Percentiles rank a stretch among this genome's conserved stretches.
Evolutionary conservation across 2,888 invertebrate genomes (phyloP).

Genomic region (Zeuzera pyrina): DNA sequence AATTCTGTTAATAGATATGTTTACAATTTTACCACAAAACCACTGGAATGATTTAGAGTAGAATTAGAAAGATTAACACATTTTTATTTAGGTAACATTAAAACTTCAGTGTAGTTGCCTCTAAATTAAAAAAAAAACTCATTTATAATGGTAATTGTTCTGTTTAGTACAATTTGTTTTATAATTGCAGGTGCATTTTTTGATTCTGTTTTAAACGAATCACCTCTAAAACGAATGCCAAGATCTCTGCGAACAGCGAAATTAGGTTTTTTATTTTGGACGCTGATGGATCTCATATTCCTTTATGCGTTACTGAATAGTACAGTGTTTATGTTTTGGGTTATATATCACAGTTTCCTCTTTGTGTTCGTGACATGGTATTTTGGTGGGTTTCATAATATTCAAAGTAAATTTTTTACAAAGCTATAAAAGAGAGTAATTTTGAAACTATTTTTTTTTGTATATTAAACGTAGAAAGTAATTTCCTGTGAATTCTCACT

Average conservation of each 20-base stretch:
- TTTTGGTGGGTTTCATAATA: constrained; percentile 74
- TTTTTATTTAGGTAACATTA: no score
- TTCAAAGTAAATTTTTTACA: constrained; percentile 62
- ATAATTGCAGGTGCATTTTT: constrained; percentile 45
- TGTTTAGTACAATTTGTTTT: no score
- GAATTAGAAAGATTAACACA: no score
- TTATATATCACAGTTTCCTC: constrained; percentile 65
- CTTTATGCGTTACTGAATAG: constrained; percentile 52
- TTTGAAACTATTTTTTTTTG: no score
- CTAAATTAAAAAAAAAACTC: no score
- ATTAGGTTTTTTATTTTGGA: constrained; percentile 78
- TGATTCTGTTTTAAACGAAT: constrained; percentile 34
- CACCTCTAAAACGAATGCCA: constrained; percentile 31
- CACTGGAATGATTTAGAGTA: no score
- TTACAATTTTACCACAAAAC: no score
- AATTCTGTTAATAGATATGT: no score
- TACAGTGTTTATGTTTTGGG: constrained; percentile 65
- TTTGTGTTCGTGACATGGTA: constrained; percentile 69
- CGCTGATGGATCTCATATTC: constrained; percentile 64
- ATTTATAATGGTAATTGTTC: no score
- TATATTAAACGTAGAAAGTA: neutral
- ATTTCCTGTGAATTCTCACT: constrained; percentile 37
- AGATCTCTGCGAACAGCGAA: constrained; percentile 38
- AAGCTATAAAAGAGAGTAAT: neutral
- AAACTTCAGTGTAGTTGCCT: no score